Evolutionary conservation across 2,888 invertebrate genomes (phyloP).

Genomic region (Iselma pallidipennis): DNA sequence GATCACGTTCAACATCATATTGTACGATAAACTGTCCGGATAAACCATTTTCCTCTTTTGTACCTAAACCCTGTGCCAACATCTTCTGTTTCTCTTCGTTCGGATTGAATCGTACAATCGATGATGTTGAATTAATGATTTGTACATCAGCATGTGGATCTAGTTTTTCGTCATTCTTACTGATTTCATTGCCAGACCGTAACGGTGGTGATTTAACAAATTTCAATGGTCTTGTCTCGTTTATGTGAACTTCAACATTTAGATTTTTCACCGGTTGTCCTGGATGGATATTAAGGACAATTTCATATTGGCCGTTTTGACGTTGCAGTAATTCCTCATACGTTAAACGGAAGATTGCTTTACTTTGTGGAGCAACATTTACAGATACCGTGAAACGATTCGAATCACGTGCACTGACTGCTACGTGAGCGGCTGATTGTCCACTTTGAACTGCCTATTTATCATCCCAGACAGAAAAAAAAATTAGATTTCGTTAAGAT

Average conservation of each 20-base stretch:
- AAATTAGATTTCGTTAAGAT: too few species aligned
- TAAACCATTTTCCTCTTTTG: slow-evolving; percentile 53
- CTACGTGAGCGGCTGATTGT: slow-evolving; percentile 64
- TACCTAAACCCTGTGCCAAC: slow-evolving; percentile 47
- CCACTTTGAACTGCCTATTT: slow-evolving; percentile 65
- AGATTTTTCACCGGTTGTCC: slow-evolving; percentile 66
- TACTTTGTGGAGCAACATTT: slow-evolving; percentile 65
- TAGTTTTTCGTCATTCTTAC: slow-evolving; percentile 55
- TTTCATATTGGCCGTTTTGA: slow-evolving; percentile 66
- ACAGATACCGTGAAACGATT: slow-evolving; percentile 71
- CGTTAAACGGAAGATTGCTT: slow-evolving; percentile 67
- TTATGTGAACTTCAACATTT: slow-evolving; percentile 52
- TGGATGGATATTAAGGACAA: slow-evolving; percentile 68
- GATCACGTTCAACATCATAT: slow-evolving; percentile 66
- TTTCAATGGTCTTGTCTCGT: slow-evolving; percentile 10
- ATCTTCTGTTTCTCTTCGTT: slow-evolving; percentile 61
- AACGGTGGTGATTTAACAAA: slow-evolving; percentile 4
- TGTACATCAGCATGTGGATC: slow-evolving; percentile 37
- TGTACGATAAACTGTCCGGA: slow-evolving; percentile 68
- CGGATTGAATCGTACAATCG: slow-evolving; percentile 59
- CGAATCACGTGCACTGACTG: slow-evolving; percentile 69
- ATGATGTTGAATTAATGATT: slow-evolving; percentile 25
- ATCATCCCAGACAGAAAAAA: too few species aligned
- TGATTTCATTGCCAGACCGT: background rate
- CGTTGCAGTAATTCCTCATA: slow-evolving; percentile 71